Evolutionary conservation across 2,888 invertebrate genomes (phyloP).

Genomic region (Sthenelais limicola): DNA sequence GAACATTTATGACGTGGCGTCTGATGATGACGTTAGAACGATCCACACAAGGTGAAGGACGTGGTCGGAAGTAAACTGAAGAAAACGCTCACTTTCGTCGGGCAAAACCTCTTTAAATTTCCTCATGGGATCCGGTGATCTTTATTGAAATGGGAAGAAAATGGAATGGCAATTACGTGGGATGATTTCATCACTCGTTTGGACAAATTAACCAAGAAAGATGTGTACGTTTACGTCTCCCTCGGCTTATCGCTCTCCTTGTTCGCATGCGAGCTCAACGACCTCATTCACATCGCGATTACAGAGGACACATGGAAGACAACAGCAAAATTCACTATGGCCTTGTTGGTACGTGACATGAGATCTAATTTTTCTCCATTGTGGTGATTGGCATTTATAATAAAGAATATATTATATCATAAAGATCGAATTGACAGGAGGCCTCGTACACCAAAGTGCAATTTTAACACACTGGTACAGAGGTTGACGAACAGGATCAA

Average conservation of each 20-base stretch:
- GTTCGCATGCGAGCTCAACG: slow-evolving; percentile 8
- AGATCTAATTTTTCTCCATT: neutral
- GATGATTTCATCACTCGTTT: slow-evolving; percentile 26
- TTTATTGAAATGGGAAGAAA: slow-evolving; percentile 30
- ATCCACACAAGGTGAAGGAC: no score
- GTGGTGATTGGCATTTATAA: neutral
- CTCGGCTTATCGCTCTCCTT: neutral
- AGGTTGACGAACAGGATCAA: no score
- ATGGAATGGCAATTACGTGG: slow-evolving; percentile 32
- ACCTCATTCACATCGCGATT: slow-evolving; percentile 2
- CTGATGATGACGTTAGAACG: no score
- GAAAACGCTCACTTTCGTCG: no score
- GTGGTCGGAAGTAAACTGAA: no score
- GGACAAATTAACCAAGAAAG: slow-evolving; percentile 19
- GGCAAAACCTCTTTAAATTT: no score
- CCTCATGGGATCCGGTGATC: no score
- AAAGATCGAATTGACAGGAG: no score
- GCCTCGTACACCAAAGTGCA: no score
- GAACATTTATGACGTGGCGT: no score
- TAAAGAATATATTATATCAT: no score
- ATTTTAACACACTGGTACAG: no score
- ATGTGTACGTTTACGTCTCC: slow-evolving; percentile 18
- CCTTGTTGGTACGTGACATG: slow-evolving; percentile 1
- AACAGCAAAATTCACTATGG: slow-evolving; percentile 20
- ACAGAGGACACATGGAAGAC: slow-evolving; percentile 24